These are phyloP conservation scores for Jaculus jaculus DNA, from an alignment of 2,113 vertebrate species.

Conservation along the genomic window DNA sequence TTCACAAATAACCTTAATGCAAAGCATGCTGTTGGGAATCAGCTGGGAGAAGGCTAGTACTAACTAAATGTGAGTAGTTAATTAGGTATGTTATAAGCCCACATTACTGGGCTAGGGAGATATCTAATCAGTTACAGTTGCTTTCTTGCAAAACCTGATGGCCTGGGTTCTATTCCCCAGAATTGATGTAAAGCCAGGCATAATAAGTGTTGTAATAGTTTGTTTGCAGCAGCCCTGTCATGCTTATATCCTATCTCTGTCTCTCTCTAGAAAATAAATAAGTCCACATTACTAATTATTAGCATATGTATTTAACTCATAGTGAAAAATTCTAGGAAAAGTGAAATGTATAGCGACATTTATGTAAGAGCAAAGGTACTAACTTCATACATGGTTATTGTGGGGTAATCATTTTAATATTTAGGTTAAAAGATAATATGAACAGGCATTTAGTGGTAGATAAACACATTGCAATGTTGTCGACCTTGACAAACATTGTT, in stretches of 20 bases:
- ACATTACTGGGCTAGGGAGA: not conserved
- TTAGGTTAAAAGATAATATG: constrained; percentile 16
- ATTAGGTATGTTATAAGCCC: not conserved
- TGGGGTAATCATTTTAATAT: not conserved
- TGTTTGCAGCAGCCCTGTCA: too few relatives aligned
- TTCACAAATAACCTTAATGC: not conserved
- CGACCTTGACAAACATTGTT: constrained; percentile 3
- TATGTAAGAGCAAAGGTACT: constrained; percentile 17
- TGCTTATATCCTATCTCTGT: too few relatives aligned
- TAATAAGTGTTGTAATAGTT: too few relatives aligned
- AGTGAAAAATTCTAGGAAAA: not conserved
- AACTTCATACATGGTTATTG: not conserved
- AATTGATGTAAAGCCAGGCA: too few relatives aligned
- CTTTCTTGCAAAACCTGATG: too few relatives aligned
- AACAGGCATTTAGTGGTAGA: not conserved
- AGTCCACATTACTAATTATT: not conserved
- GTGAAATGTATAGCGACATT: not conserved
- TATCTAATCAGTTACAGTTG: too few relatives aligned
- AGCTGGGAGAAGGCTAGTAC: not conserved
- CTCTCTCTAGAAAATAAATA: too few relatives aligned
- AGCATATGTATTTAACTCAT: not conserved
- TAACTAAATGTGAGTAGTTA: not conserved
- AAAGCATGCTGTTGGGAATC: not conserved
- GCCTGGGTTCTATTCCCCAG: too few relatives aligned
- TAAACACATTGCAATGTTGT: not conserved